phyloP scores from a whole-genome alignment of 2,113 vertebrate species.

The Microtus ochrogaster region DNA sequence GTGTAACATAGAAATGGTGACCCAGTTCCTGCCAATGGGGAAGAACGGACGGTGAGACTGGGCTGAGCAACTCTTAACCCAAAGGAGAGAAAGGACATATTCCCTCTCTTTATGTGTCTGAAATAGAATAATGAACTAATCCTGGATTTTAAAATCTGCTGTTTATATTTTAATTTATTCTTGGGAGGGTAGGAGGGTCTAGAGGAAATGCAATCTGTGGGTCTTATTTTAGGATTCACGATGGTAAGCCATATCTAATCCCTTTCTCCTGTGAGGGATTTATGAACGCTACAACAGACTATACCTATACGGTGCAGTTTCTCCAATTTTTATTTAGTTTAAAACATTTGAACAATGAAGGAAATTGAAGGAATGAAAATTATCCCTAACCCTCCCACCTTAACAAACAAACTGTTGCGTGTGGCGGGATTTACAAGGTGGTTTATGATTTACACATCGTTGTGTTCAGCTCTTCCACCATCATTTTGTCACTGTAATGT shows the following conservation, averaged over 20 bases:
- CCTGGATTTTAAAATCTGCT: conserved; percentile 63
- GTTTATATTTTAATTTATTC: conserved; percentile 78
- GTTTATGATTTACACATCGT: conserved; percentile 37
- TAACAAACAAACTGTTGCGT: conserved; percentile 41
- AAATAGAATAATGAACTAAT: conserved; percentile 73
- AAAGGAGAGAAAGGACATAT: conserved; percentile 29
- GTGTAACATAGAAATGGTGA: not conserved
- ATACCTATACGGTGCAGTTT: conserved; percentile 55
- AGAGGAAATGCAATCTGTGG: conserved; percentile 60
- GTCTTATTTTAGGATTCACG: conserved; percentile 64
- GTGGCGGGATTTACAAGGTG: conserved; percentile 40
- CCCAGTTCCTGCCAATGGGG: not conserved
- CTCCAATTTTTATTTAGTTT: conserved; percentile 66
- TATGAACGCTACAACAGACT: conserved; percentile 54
- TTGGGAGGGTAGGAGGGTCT: conserved; percentile 51
- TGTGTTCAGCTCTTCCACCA: conserved; percentile 1
- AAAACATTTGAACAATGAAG: conserved; percentile 63
- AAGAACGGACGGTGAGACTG: conserved; percentile 29
- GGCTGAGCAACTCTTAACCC: conserved; percentile 48
- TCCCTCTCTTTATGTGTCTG: conserved; percentile 56
- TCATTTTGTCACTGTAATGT: conserved; percentile 44
- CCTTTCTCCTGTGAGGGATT: conserved; percentile 70
- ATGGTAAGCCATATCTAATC: conserved; percentile 73
- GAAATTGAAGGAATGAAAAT: conserved; percentile 72
- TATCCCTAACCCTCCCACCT: conserved; percentile 32